Conservation (phyloP, 2,797 vertebrate genomes). For the Xenopus petersii region DNA sequence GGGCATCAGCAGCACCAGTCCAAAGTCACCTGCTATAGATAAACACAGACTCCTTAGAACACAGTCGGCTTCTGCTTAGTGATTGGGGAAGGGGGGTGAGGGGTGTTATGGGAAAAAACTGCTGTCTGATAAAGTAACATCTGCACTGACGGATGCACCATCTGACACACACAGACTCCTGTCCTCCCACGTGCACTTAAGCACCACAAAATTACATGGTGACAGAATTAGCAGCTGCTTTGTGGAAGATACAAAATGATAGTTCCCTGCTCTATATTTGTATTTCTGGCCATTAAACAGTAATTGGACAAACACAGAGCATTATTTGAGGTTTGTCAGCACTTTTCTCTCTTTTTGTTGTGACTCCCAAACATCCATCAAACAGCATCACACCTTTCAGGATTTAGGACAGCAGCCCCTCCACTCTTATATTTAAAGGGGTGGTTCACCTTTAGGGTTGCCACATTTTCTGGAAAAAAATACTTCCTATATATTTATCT, state of each 20-base stretch:
- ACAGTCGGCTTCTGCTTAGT: background rate
- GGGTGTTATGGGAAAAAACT: background rate
- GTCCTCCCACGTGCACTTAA: slow-evolving; percentile 12
- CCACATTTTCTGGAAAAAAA: too few relatives aligned
- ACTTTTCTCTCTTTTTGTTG: background rate
- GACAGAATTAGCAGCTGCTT: slow-evolving; percentile 19
- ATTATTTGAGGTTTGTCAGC: slow-evolving; percentile 20
- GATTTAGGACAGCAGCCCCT: too few relatives aligned
- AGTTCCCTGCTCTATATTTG: slow-evolving; percentile 18
- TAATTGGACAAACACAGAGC: slow-evolving; percentile 22
- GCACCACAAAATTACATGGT: slow-evolving; percentile 27
- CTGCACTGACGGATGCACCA: slow-evolving; percentile 20
- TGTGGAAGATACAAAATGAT: slow-evolving; percentile 11
- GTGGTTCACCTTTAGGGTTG: too few relatives aligned
- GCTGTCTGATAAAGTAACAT: slow-evolving; percentile 22
- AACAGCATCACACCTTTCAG: background rate
- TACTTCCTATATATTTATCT: too few relatives aligned
- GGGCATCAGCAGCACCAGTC: too few relatives aligned
- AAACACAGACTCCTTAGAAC: slow-evolving; percentile 10
- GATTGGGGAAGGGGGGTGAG: background rate
- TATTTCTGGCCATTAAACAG: slow-evolving; percentile 13
- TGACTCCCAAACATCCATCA: background rate
- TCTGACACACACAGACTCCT: slow-evolving; percentile 21
- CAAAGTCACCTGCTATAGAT: too few relatives aligned
- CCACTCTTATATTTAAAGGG: too few relatives aligned